These are phyloP conservation scores for Antedon mediterranea DNA, from an alignment of 53 echinoderm and acorn worm species.

Conservation along the genomic window DNA sequence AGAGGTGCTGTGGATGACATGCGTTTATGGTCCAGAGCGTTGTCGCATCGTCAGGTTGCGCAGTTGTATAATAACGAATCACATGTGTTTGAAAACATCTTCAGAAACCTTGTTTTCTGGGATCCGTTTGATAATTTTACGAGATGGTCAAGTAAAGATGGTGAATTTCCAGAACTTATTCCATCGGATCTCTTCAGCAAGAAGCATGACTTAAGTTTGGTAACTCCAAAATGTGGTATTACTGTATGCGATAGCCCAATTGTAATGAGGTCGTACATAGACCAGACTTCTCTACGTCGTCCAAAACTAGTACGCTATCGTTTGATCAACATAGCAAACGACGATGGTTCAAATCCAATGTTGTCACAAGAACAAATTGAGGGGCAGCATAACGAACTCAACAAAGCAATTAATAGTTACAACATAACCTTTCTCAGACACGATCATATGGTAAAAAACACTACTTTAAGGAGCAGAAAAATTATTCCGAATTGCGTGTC, in stretches of 20 bases:
- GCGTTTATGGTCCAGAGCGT: conserved; percentile 26
- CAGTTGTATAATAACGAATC: not conserved
- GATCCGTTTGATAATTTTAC: conserved; percentile 7
- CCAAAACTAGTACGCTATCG: conserved; percentile 41
- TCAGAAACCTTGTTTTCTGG: conserved; percentile 33
- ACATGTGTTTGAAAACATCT: conserved; percentile 43
- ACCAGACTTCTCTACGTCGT: conserved; percentile 18
- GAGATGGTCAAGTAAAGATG: not conserved
- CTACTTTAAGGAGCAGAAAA: conserved; percentile 26
- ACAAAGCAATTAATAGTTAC: conserved; percentile 42
- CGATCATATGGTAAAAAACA: conserved; percentile 30
- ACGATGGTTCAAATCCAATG: conserved; percentile 60
- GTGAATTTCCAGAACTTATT: conserved; percentile 15
- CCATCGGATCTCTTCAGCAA: conserved; percentile 34
- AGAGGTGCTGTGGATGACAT: conserved; percentile 58
- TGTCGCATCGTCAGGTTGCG: conserved; percentile 16
- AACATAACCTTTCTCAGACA: conserved; percentile 61
- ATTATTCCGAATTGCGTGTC: conserved; percentile 41
- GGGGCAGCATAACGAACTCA: conserved; percentile 39
- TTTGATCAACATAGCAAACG: conserved; percentile 50
- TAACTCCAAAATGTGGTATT: conserved; percentile 59
- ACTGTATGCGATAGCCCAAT: conserved; percentile 73
- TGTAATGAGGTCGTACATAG: conserved; percentile 42
- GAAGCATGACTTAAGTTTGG: conserved; percentile 15
- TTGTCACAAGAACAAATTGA: conserved; percentile 27